Evolutionary conservation across 1,140 invertebrate genomes (phyloP).

Genomic region (Lepidotrigona ventralis): DNA sequence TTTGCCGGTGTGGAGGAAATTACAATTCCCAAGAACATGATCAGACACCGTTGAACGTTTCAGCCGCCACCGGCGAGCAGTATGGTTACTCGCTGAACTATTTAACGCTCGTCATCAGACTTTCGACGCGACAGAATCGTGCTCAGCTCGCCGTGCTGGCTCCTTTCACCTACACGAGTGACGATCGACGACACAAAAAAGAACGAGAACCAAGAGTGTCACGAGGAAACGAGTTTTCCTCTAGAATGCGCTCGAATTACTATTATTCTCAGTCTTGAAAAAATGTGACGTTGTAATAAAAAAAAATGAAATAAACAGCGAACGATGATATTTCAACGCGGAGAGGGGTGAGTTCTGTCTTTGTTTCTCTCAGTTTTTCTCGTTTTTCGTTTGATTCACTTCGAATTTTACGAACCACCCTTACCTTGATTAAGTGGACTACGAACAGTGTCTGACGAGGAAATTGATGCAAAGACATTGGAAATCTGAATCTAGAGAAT

Average conservation of each 20-base stretch:
- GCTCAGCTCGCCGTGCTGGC: background rate
- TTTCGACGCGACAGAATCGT: constrained; percentile 20
- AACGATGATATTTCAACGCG: background rate
- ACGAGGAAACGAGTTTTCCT: constrained; percentile 1
- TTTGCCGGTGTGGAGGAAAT: too few species aligned
- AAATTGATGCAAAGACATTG: too few species aligned
- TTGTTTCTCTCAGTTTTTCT: too few species aligned
- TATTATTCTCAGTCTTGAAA: background rate
- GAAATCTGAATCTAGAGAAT: too few species aligned
- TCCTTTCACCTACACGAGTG: constrained; percentile 8
- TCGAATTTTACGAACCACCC: too few species aligned
- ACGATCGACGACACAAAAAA: background rate
- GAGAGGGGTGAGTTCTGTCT: background rate
- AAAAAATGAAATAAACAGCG: background rate
- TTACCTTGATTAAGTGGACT: background rate
- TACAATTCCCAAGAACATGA: background rate
- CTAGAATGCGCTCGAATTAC: background rate
- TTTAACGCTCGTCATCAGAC: constrained; percentile 34
- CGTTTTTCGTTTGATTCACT: background rate
- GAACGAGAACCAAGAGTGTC: background rate
- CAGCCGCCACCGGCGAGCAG: background rate
- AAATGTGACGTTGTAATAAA: background rate
- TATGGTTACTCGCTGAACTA: constrained; percentile 22
- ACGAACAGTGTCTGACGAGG: too few species aligned
- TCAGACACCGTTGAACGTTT: constrained; percentile 10